Evolutionary conservation across 2,888 invertebrate species (phyloP), one percentile per base, ranked within the genome.

Genomic region (Epsilonema sp.): DNA sequence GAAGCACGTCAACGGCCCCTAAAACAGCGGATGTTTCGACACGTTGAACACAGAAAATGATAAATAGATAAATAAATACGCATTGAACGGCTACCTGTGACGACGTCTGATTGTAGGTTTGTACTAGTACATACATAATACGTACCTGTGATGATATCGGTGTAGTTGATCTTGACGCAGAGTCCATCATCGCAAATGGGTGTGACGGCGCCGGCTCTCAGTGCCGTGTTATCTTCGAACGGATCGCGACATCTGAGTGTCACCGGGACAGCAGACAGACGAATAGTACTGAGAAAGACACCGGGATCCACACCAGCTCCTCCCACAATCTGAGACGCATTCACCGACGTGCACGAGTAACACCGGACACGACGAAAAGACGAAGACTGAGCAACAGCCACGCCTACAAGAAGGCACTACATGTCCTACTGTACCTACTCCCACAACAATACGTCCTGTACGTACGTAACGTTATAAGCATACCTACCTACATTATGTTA

Each of bases 101-200:
- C n/a, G n/a, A n/a, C n/a, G n/a, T n/a, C n/a, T n/a, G n/a, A n/a
- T n/a, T n/a, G n/a, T n/a, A n/a, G n/a, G n/a, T n/a, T n/a, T n/a
- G n/a, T n/a, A n/a, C n/a, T 39, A 20, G n/a, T 16, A 22, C 26
- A 45, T 22, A 20, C 21, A 38, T n/a, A 45, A 23, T 13, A 23
- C 47, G 20, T 20, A 48, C 48, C 48, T 8, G 45, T 46, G 24
- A 37, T 26, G 2, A 37, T 46, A 16, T 38, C 45, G 16, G 48
- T 48, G 46, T 48, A 48, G 37, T 48, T 48, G 26, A 48, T 48
- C 44, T 48, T 48, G 26, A 48, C 48, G 37, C 48, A 48, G 26
- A 48, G 31, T 23, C 48, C 48, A 16, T 48, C 38, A 13, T 48
- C 48, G 37, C 48, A 48, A n/a, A 46, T 20, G 24, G 48, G 45